Conservation (phyloP, 2,888 invertebrate genomes). For the Pocota personata region DNA sequence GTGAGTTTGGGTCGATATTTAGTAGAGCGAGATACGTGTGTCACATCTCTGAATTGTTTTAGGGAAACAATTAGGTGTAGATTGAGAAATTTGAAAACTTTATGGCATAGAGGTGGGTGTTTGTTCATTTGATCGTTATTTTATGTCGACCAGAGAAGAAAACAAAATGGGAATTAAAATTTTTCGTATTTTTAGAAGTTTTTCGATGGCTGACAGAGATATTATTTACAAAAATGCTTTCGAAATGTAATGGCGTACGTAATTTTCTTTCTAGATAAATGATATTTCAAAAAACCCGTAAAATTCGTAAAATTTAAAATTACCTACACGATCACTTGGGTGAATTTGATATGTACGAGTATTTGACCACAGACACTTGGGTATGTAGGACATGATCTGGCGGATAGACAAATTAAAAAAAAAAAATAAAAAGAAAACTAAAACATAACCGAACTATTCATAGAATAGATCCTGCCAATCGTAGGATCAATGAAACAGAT, state of each 20-base stretch:
- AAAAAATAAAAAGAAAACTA: too few relatives aligned
- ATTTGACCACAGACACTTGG: too few relatives aligned
- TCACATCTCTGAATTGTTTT: slow-evolving; percentile 40
- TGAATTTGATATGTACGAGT: too few relatives aligned
- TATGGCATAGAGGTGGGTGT: slow-evolving; percentile 41
- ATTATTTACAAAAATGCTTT: slow-evolving; percentile 21
- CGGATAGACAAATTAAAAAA: too few relatives aligned
- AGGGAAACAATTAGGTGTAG: slow-evolving; percentile 59
- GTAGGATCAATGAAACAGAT: too few relatives aligned
- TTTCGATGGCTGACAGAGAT: slow-evolving; percentile 39
- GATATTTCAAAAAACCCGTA: background rate
- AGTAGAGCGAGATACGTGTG: slow-evolving; percentile 8
- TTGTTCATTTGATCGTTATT: slow-evolving; percentile 38
- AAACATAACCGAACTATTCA: too few relatives aligned
- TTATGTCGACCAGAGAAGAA: slow-evolving; percentile 20
- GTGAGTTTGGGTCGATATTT: background rate
- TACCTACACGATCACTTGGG: too few relatives aligned
- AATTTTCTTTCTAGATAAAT: background rate
- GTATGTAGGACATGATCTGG: too few relatives aligned
- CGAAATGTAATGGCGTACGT: background rate
- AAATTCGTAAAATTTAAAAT: background rate
- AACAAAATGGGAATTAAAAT: slow-evolving; percentile 32
- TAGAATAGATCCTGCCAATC: too few relatives aligned
- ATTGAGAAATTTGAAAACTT: slow-evolving; percentile 41
- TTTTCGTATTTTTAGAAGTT: slow-evolving; percentile 54